These are phyloP conservation scores for Callyntrura guangdongensis DNA, from an alignment of 2,888 invertebrate species.

Conservation along the genomic window DNA sequence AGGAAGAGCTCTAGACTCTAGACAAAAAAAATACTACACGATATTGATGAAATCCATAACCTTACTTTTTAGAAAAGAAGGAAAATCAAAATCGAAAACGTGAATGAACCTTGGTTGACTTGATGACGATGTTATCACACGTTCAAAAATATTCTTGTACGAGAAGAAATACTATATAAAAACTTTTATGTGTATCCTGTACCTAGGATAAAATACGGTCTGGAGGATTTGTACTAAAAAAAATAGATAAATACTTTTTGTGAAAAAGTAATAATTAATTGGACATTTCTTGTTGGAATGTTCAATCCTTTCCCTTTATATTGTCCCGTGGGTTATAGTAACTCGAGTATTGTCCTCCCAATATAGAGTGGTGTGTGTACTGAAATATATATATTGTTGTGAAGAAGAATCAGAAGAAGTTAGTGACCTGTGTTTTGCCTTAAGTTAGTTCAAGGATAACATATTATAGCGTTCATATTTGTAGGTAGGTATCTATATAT, in stretches of 20 bases:
- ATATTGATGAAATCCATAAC: slow-evolving; percentile 50
- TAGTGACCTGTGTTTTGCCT: slow-evolving; percentile 76
- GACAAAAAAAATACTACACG: slow-evolving; percentile 12
- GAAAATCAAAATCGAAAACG: slow-evolving; percentile 33
- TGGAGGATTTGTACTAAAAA: no score
- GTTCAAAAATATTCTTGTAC: neutral
- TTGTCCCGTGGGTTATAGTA: slow-evolving; percentile 29
- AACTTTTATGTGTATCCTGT: no score
- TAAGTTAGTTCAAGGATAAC: slow-evolving; percentile 69
- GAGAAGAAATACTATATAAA: no score
- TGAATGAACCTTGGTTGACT: slow-evolving; percentile 66
- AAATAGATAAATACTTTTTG: no score
- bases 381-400: neutral
- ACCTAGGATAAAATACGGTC: no score
- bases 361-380: slow-evolving; percentile 9
- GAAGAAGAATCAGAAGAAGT: slow-evolving; percentile 44
- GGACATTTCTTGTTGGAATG: slow-evolving; percentile 16
- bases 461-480: slow-evolving; percentile 14
- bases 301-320: slow-evolving; percentile 19
- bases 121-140: neutral
- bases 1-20: slow-evolving; percentile 44
- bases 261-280: no score
- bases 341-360: slow-evolving; percentile 5
- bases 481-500: neutral
- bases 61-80: slow-evolving; percentile 46